Conservation (phyloP, 2,797 vertebrate genomes). For the Tadarida brasiliensis region DNA sequence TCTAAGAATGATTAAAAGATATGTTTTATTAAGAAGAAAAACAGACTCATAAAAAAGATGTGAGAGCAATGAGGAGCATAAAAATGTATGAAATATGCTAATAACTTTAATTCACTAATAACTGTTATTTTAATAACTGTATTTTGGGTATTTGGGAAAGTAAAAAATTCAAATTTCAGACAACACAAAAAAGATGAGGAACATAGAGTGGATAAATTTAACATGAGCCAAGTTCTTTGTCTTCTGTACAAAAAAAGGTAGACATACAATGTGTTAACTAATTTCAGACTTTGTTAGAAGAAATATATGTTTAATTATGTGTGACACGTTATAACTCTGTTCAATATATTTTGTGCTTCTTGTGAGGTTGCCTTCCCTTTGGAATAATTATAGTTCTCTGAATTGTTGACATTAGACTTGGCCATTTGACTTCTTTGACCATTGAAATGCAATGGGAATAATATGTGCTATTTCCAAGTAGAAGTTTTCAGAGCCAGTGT, state of each 20-base stretch:
- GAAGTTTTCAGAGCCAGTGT: not conserved
- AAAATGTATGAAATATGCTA: not conserved
- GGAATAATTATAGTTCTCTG: not conserved
- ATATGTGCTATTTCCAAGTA: not conserved
- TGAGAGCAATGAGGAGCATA: not conserved
- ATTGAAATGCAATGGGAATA: not conserved
- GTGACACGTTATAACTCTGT: not conserved
- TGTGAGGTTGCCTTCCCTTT: not conserved
- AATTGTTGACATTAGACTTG: not conserved
- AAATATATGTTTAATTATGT: not conserved
- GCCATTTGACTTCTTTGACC: not conserved
- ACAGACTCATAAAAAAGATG: not conserved
- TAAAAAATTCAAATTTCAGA: conserved; percentile 5
- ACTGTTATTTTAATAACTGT: not conserved
- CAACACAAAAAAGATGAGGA: not conserved
- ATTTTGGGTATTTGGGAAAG: conserved; percentile 13
- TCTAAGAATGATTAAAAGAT: not conserved
- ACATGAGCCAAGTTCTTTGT: not conserved
- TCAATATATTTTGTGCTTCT: not conserved
- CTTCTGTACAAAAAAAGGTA: not conserved
- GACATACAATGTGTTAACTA: not conserved
- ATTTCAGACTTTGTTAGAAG: not conserved
- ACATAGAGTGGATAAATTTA: not conserved
- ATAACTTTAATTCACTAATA: conserved; percentile 4
- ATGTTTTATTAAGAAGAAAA: not conserved